Evolutionary conservation across 2,888 invertebrate species (phyloP).

Genomic region (Sphaeridia pumilis): DNA sequence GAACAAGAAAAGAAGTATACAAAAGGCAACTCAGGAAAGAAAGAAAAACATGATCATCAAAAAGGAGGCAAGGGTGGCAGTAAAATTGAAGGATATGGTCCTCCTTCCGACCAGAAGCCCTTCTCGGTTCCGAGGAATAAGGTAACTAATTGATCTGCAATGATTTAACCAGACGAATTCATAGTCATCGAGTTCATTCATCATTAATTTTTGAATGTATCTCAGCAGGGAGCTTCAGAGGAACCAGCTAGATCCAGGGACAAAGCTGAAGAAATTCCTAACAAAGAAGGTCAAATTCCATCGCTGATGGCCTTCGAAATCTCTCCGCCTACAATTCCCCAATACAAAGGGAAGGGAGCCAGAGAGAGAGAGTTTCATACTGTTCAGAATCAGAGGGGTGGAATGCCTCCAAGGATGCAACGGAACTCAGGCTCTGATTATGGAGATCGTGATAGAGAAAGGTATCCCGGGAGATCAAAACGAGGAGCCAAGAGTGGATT

Average conservation of each 20-base stretch:
- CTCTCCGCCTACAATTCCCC: conserved; percentile 13
- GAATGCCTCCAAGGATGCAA: conserved; percentile 14
- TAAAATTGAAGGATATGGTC: conserved; percentile 63
- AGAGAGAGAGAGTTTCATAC: conserved; percentile 9
- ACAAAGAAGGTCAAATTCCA: conserved; percentile 6
- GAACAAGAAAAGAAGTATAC: not conserved
- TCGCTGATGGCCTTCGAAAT: conserved; percentile 17
- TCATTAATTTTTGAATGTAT: conserved; percentile 1
- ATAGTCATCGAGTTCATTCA: too few relatives aligned
- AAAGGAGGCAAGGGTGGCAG: conserved; percentile 38
- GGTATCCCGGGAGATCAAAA: conserved; percentile 14
- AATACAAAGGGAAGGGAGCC: conserved; percentile 17
- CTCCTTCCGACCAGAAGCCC: conserved; percentile 67
- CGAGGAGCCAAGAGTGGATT: conserved; percentile 10
- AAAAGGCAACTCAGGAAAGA: conserved; percentile 2
- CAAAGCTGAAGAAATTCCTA: conserved; percentile 6
- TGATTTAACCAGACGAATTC: not conserved
- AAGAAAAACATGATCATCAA: conserved; percentile 12
- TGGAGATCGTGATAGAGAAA: conserved; percentile 13
- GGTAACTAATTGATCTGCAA: conserved; percentile 1
- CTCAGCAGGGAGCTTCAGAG: not conserved
- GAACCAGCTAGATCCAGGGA: conserved; percentile 2
- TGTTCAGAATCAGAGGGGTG: not conserved
- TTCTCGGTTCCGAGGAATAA: conserved; percentile 41
- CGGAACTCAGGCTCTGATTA: conserved; percentile 8